A percentile compares a stretch with the other conserved stretches of the same genome.
These are phyloP conservation scores for Aricia artaxerxes DNA, from an alignment of 2,888 invertebrate genomes.

Conservation along the genomic window DNA sequence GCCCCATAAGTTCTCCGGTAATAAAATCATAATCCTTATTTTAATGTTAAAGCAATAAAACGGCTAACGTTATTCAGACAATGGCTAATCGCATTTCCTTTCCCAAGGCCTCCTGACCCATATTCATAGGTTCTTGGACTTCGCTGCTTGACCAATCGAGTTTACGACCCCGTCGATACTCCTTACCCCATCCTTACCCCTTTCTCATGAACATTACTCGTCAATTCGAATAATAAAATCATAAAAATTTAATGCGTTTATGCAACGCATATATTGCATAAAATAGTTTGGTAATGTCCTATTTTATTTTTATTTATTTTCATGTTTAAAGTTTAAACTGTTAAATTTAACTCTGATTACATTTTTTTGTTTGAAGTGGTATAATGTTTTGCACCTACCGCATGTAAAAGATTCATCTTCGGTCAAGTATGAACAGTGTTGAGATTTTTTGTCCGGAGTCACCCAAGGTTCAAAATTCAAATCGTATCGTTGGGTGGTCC, in stretches of 20 bases:
- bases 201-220: slow-evolving; percentile 19
- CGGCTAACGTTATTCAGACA: slow-evolving; percentile 16
- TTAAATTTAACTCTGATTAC: not conserved
- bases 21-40: slow-evolving; percentile 13
- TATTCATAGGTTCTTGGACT: slow-evolving; percentile 59
- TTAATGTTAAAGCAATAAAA: slow-evolving; percentile 25
- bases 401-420: slow-evolving; percentile 1
- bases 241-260: slow-evolving; percentile 15
- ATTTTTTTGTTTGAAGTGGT: not conserved
- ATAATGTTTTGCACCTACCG: not conserved
- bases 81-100: slow-evolving; percentile 53
- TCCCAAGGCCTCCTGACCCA: slow-evolving; percentile 73
- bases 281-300: not conserved
- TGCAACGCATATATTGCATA: not conserved
- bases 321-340: not conserved
- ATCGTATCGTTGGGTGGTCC: slow-evolving; percentile 22
- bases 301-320: not conserved
- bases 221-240: slow-evolving; percentile 5
- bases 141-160: slow-evolving; percentile 73
- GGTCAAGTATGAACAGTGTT: not conserved
- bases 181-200: slow-evolving; percentile 52
- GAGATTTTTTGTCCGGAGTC: slow-evolving; percentile 2
- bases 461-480: not conserved
- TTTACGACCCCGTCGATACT: slow-evolving; percentile 64
- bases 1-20: not conserved